A percentile compares a stretch with the other conserved stretches of the same genome.
Evolutionary conservation across 2,797 vertebrate species (phyloP).

Genomic region (Scomberomorus guttatus): DNA sequence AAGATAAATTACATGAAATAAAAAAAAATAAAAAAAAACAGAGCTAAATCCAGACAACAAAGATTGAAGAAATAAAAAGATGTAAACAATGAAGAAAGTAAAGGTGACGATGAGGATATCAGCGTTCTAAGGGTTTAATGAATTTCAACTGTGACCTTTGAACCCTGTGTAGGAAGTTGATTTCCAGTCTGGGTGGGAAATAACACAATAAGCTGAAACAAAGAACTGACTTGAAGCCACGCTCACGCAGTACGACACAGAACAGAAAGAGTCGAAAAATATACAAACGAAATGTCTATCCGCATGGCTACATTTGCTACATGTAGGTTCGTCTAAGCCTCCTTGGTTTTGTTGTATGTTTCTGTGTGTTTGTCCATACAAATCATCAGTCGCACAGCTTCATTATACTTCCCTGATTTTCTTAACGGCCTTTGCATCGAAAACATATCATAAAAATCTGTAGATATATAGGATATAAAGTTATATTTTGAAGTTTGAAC

Average conservation of each 20-base stretch:
- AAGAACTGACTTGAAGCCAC: conserved; percentile 37
- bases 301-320: conserved; percentile 58
- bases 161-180: conserved; percentile 49
- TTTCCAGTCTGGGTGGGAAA: conserved; percentile 48
- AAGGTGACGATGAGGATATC: conserved; percentile 60
- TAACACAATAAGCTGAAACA: conserved; percentile 32
- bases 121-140: conserved; percentile 85
- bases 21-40: conserved; percentile 23
- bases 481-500: not conserved
- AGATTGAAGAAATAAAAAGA: conserved; percentile 29
- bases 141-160: conserved; percentile 57
- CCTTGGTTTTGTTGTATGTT: conserved; percentile 84
- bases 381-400: conserved; percentile 73
- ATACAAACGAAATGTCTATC: conserved; percentile 49
- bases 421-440: not conserved
- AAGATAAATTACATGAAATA: conserved; percentile 24
- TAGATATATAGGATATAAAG: not conserved
- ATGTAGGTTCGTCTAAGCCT: conserved; percentile 70
- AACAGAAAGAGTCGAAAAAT: conserved; percentile 47
- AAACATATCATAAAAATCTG: not conserved
- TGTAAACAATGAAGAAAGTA: conserved; percentile 40
- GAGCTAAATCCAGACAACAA: conserved; percentile 18
- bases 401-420: not conserved
- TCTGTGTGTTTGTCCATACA: conserved; percentile 83
- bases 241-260: conserved; percentile 54